These are phyloP conservation scores for Riparia riparia DNA, from an alignment of 2,113 vertebrate genomes.

Conservation along the genomic window DNA sequence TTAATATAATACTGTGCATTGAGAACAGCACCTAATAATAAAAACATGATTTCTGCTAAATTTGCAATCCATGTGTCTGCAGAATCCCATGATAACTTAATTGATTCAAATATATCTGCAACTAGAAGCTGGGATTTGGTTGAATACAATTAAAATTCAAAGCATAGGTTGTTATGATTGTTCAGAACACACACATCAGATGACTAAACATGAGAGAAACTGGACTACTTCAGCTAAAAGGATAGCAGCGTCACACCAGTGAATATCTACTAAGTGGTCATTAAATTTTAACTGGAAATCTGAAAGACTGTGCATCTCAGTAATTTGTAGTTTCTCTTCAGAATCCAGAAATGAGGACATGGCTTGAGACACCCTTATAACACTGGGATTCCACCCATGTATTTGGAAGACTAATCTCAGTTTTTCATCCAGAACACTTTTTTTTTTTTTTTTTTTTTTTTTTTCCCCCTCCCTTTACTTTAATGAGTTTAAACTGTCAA, in stretches of 20 bases:
- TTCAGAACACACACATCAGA: neutral
- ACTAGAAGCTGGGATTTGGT: neutral
- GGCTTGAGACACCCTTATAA: neutral
- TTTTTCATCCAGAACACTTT: neutral
- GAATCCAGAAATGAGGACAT: neutral
- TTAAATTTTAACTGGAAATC: neutral
- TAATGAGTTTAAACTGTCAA: neutral
- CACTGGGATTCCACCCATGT: neutral
- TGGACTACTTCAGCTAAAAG: neutral
- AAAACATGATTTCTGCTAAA: neutral
- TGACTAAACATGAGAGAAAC: neutral
- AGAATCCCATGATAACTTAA: neutral
- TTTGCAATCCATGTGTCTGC: neutral
- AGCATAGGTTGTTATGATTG: neutral
- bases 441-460: too few species aligned
- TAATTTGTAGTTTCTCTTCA: neutral
- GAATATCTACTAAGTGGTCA: neutral
- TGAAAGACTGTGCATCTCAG: neutral
- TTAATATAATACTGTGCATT: neutral
- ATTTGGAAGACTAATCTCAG: neutral
- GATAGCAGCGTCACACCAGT: neutral
- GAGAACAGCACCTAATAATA: neutral
- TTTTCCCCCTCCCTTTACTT: neutral
- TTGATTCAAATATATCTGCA: neutral
- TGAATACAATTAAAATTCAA: slow-evolving; percentile 3